A percentile compares a stretch with the other conserved stretches of the same genome.
Conservation (phyloP, 2,797 vertebrate species). For the Varecia variegata region DNA sequence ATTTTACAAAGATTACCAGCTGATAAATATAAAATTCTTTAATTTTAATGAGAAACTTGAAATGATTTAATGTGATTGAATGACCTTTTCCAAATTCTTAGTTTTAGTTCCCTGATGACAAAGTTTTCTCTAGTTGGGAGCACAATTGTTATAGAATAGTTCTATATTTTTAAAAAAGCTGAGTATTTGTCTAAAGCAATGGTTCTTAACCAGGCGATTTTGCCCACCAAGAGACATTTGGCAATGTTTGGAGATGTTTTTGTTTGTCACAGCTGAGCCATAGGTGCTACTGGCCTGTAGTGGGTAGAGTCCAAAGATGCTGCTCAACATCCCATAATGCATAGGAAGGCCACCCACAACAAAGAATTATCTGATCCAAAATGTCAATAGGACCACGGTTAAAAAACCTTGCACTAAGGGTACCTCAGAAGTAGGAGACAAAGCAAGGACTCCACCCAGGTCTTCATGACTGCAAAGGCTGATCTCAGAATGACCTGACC, state of each 20-base stretch:
- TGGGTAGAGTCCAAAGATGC: neutral
- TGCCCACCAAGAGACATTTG: neutral
- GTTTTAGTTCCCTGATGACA: neutral
- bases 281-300: neutral
- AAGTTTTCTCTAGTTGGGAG: neutral
- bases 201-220: neutral
- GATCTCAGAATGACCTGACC: neutral
- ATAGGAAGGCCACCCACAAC: neutral
- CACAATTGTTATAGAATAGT: neutral
- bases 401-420: neutral
- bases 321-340: neutral
- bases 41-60: neutral
- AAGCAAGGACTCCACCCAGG: neutral
- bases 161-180: neutral
- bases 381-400: neutral
- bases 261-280: neutral
- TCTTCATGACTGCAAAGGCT: neutral
- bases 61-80: neutral
- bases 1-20: neutral
- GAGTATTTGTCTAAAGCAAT: neutral
- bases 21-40: neutral
- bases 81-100: neutral
- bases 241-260: neutral
- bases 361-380: neutral
- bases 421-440: neutral